Base-by-base conservation (phyloP, 2,797 vertebrate species). In the Amphiprion clarkii region DNA sequence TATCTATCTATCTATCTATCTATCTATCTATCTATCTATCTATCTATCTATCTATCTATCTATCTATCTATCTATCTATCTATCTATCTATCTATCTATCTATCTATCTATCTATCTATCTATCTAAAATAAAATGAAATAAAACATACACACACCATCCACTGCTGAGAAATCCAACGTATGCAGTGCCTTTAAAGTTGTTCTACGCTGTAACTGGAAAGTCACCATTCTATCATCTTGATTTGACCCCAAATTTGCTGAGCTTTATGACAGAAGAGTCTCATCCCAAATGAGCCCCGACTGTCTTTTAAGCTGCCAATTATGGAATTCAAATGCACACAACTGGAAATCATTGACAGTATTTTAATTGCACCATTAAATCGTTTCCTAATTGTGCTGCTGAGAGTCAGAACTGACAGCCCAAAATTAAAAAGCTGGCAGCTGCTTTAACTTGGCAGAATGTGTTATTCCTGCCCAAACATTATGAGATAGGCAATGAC, bases 331-430 rank as follows among this genome's bases (percentile, higher is more conserved):
- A 64, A 77, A 83, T 70, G 62, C 70, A 70, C 42, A 73, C 68
- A 60, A 67, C 53, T 55, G 74, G 64, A 80, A 89, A 46, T 66
- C 68, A 78, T 63, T 82, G 84, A 88, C 85, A 73, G 74, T 55
- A 75, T 86, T 90, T 85, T 88, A 89, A 88, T 81, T 84, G 74
- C 65, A 71, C 67, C 63, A 65, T 76, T 81, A 81, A 85, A 87
- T 81, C 57, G 67, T 71, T 71, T 67, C 69, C 63, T 76, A 71
- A 71, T 80, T 76, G 75, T 57, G 61, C 36, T 39, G 79, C 71
- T 66, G 61, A 55, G 52, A 56, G 31, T 31, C 55, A 79, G 51
- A 73, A 70, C 16, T 74, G 63, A 76, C 51, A 58, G 67, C 40
- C 72, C 42, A 62, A 36, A 78, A 71, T 79, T 33, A 64, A 76